Evolutionary conservation across 92 coral and sea anemone genomes (phyloP).

Genomic region (Palythoa grandis): DNA sequence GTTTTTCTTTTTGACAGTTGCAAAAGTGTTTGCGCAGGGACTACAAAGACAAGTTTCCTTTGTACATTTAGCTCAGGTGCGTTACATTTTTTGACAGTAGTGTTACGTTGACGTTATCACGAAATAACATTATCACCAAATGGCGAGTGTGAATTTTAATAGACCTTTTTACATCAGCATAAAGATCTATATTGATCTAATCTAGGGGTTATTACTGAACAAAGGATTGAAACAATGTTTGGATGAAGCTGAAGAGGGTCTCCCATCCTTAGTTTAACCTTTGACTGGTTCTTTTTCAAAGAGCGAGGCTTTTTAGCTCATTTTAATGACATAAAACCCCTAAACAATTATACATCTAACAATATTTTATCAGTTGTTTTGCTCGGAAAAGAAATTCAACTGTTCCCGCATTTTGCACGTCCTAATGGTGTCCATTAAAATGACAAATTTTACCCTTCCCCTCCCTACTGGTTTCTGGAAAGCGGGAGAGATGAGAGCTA

Average conservation of each 20-base stretch:
- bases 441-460: no score
- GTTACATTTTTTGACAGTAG: neutral
- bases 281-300: neutral
- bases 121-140: neutral
- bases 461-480: no score
- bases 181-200: no score
- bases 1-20: slow-evolving; percentile 67
- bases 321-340: no score
- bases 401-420: no score
- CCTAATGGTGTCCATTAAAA: no score
- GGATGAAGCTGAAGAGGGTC: neutral
- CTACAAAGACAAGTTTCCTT: slow-evolving; percentile 90
- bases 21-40: slow-evolving; percentile 82
- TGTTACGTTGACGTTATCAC: neutral
- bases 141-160: no score
- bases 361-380: no score
- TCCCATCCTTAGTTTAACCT: neutral
- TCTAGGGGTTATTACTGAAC: neutral
- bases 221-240: neutral
- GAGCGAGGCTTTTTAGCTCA: no score
- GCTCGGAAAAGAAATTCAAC: no score
- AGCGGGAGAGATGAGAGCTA: no score
- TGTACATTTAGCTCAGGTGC: slow-evolving; percentile 92
- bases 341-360: no score
- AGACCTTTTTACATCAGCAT: neutral